Base-by-base conservation (phyloP, 2,113 vertebrate genomes). In the Pelecanoides urinatrix region DNA sequence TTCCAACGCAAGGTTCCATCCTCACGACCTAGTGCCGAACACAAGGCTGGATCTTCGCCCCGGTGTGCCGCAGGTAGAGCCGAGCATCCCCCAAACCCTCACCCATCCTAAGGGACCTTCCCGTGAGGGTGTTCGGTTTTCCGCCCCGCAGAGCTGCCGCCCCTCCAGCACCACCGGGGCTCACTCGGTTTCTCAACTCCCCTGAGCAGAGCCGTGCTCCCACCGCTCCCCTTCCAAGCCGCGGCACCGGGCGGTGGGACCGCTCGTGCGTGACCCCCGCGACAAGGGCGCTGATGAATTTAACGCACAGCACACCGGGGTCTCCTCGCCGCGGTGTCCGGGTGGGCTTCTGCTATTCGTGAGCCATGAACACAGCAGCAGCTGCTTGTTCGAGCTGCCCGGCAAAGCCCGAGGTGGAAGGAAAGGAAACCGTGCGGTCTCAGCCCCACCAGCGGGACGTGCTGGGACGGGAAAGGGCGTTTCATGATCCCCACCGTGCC, bases 361-460 rank as follows among this genome's bases (percentile, higher is more conserved):
- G 32, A 78, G 70, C 42, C 50, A 32, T 5, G 4, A 58, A 13
- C 13, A 23, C 34, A 14, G 62, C 68, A 16, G 36, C 49, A 16
- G 52, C 4, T 7, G 13, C 19, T 26, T 22, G 34, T 19, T 6
- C 14, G 3, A 21, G 40, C 71, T 47, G 47, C 61, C 23, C n/a
- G 16, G 50, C 53, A 59, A 38, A 16, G 8, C 53, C 58, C 5
- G 1, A n/a, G 16, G n/a, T 6, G 44, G 11, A 16, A 27, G 32
- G 44, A 16, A 32, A n/a, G 47, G 44, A 4, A 12, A 1, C 11
- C 25, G 8, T 0, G 17, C 2, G 16, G 38, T 25, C 26, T 13
- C 77, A 29, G 71, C 3, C 7, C 53, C 61, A 34, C 13, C 55
- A 1, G 40, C 0, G 4, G 80, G 16, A 77, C 0, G 12, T 5